Evolutionary conservation across 2,113 vertebrate genomes (phyloP), one percentile per base, ranked within the genome.

Genomic region (Pelusios castaneus): DNA sequence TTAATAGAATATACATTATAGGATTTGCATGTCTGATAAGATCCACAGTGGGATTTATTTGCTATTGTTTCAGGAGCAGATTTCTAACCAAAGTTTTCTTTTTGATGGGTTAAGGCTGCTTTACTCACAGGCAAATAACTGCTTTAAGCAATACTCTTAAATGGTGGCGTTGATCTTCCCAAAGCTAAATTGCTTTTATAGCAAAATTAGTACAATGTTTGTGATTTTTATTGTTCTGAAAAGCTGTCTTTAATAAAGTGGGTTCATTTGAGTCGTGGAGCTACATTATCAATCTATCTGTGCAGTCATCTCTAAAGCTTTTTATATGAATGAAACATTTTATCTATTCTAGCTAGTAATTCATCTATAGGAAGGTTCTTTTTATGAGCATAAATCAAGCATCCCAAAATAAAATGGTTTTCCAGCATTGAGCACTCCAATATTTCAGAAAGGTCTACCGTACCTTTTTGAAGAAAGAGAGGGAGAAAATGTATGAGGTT

Each of bases 161-260:
- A 91, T 58, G 49, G 60, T 27, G 16, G 55, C 89, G 93, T 63
- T 95, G 31, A 94, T 94, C 84, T 96, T 92, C 52, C 80, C 12
- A 94, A 51, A 79, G 75, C 29, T 87, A 81, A 78, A 88, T 92
- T 87, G 4, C 83, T 97, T 96, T 94, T 83, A 91, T 85, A 94
- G 43, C 77, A 94, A 97, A 97, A 96, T 93, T 94, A 95, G 73
- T 82, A 84, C 83, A 94, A 84, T 19, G 2, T 90, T 97, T 94
- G 73, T 80, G 52, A 84, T 21, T 94, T 77, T 90, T 78, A 85
- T 27, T 90, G n/a, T 89, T 95, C 95, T 93, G 90, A 82, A 91
- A 82, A 90, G 86, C 56, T 92, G 41, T 70, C 34, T 96, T 96
- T 94, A 87, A 81, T 85, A 29, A 84, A 87, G 54, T 76, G 25